Conservation (phyloP, 2,888 invertebrate species). For the Agonum fuliginosum region DNA sequence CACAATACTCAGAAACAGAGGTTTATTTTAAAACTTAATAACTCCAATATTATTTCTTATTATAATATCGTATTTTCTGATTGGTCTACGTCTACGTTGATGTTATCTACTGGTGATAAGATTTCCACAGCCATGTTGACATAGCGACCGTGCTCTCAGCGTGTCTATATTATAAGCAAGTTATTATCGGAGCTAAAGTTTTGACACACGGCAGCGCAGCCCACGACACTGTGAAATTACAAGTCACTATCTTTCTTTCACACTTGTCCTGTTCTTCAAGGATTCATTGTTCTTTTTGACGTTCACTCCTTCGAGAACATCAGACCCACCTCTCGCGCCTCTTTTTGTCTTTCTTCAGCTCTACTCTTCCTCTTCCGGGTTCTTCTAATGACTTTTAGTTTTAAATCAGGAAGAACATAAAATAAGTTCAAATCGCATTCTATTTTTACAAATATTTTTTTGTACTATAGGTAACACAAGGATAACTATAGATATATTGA, state of each 20-base stretch:
- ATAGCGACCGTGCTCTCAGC: slow-evolving; percentile 1
- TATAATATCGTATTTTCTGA: no score
- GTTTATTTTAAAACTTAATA: no score
- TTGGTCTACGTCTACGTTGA: no score
- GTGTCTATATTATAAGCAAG: slow-evolving; percentile 59
- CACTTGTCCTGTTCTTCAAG: slow-evolving; percentile 58
- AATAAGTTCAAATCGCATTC: no score
- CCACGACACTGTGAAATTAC: slow-evolving; percentile 60
- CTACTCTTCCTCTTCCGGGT: neutral
- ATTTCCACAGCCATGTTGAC: slow-evolving; percentile 8
- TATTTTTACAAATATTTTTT: no score
- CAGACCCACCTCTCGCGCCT: slow-evolving; percentile 13
- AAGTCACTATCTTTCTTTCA: slow-evolving; percentile 61
- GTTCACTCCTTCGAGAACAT: slow-evolving; percentile 10
- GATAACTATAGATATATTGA: no score
- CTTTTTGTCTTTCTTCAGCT: slow-evolving; percentile 30
- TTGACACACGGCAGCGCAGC: slow-evolving; percentile 53
- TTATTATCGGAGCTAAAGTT: slow-evolving; percentile 59
- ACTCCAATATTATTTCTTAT: no score
- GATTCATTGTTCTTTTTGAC: slow-evolving; percentile 60
- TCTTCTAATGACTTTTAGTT: slow-evolving; percentile 8
- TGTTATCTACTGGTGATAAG: no score
- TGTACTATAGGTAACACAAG: no score
- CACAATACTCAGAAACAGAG: no score
- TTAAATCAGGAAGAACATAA: no score